phyloP scores from a whole-genome alignment of 2,888 invertebrate species.

The Apodemia hepburni region DNA sequence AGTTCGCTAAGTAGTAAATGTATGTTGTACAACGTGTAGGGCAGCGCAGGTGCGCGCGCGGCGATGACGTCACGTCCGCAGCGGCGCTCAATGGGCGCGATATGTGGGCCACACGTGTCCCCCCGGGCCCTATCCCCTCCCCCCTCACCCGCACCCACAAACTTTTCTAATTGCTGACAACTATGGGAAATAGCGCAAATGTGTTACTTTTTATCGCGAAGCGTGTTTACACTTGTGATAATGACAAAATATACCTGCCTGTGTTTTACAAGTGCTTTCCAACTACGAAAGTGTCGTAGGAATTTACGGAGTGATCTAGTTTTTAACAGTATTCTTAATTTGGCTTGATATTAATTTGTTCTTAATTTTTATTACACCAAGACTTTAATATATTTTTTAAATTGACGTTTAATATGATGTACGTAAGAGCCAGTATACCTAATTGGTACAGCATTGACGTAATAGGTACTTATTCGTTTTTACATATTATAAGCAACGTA shows the following conservation, averaged over 20 bases:
- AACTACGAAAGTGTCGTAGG: neutral
- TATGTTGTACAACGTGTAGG: slow-evolving; percentile 27
- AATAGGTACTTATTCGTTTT: too few relatives aligned
- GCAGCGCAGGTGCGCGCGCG: slow-evolving; percentile 55
- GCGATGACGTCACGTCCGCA: slow-evolving; percentile 63
- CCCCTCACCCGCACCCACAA: slow-evolving; percentile 48
- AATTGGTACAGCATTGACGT: too few relatives aligned
- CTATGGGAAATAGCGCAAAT: slow-evolving; percentile 74
- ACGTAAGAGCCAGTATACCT: too few relatives aligned
- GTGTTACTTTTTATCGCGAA: slow-evolving; percentile 60
- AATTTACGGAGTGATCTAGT: neutral
- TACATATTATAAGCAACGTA: too few relatives aligned
- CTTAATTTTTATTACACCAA: too few relatives aligned
- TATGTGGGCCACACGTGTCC: slow-evolving; percentile 76
- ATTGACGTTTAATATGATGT: too few relatives aligned
- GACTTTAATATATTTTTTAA: too few relatives aligned
- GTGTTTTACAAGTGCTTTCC: slow-evolving; percentile 10
- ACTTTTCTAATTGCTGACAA: slow-evolving; percentile 70
- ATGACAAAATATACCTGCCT: slow-evolving; percentile 39
- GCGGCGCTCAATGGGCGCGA: slow-evolving; percentile 56
- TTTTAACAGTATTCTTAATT: too few relatives aligned
- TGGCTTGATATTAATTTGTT: too few relatives aligned
- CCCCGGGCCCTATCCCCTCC: slow-evolving; percentile 34
- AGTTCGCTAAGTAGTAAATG: slow-evolving; percentile 6
- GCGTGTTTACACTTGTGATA: slow-evolving; percentile 59